Evolutionary conservation across 2,797 vertebrate genomes (phyloP).

Genomic region (Mormyrus proboscirostris): DNA sequence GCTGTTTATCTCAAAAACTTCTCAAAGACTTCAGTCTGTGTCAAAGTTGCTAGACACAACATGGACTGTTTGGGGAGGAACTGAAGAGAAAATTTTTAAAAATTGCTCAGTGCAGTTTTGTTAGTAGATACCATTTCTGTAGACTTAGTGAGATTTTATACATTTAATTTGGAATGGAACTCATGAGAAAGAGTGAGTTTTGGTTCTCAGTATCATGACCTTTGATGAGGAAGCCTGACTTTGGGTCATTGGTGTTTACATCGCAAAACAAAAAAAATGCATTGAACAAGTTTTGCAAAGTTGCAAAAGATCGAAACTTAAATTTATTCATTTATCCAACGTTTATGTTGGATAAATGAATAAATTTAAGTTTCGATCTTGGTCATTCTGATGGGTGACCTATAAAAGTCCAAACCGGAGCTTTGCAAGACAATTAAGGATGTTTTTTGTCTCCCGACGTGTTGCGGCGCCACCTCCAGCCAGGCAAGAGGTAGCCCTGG

Average conservation of each 20-base stretch:
- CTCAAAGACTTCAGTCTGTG: background rate
- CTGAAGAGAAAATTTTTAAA: background rate
- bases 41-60: background rate
- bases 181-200: background rate
- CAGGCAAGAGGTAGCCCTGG: conserved; percentile 28
- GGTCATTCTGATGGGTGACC: background rate
- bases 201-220: background rate
- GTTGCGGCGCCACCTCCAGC: conserved; percentile 11
- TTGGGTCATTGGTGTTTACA: background rate
- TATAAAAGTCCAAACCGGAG: background rate
- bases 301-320: no score
- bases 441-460: background rate
- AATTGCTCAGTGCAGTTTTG: background rate
- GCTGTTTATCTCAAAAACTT: background rate
- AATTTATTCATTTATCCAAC: no score
- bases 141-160: background rate
- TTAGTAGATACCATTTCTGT: background rate
- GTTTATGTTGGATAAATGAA: background rate
- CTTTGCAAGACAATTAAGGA: background rate
- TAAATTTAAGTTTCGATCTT: background rate
- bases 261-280: background rate
- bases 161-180: background rate
- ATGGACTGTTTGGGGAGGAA: background rate
- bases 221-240: background rate
- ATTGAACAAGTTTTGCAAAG: background rate